Evolutionary conservation across 2,888 invertebrate genomes (phyloP), one percentile per base, ranked within the genome.

Genomic region (Magallana nippona): DNA sequence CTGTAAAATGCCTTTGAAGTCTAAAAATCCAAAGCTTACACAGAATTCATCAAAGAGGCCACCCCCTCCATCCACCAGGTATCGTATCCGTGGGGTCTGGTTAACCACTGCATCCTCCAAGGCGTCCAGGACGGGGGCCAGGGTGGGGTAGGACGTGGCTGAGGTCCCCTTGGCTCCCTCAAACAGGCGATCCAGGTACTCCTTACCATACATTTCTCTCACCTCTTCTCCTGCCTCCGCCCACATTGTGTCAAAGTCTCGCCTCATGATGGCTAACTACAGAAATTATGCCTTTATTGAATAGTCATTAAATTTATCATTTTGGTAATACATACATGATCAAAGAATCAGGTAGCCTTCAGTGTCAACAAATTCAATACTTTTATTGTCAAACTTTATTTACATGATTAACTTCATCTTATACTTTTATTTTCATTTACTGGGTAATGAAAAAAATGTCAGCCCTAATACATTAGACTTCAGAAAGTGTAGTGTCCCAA

Each of bases 61-160:
- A n/a, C 78, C 83, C 60, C 87, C 84, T 0, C 89, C 89, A 80
- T 87, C 86, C 11, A 88, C 82, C 8, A 89, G 83, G 82, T 89
- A 89, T 77, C 89, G 82, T 27, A 84, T 79, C 62, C 83, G 62
- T 13, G 89, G 88, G 5, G 57, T 85, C 27, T 57, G 82, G 56
- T 86, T 87, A 22, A 84, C 83, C 0, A 89, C 81, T 10, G 89
- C 88, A 27, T 89, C 88, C 27, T 86, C 83, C 82, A 89, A 84
- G 19, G 86, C 87, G 22, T 87, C 84, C 10, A 85, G 71, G n/a
- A 89, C 87, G 1, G 89, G 87, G 19, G 83, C 86, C 71, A 87
- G 82, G 1, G 81, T 86, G 2, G 86, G 78, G 32, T 79, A 79
- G 15, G 78, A 78, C 0, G 78, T 81, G 15, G 60, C 22, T 15